A percentile compares a stretch with the other conserved stretches of the same genome.
Conservation (phyloP, 2,113 vertebrate genomes). For the Lagopus leucura region DNA sequence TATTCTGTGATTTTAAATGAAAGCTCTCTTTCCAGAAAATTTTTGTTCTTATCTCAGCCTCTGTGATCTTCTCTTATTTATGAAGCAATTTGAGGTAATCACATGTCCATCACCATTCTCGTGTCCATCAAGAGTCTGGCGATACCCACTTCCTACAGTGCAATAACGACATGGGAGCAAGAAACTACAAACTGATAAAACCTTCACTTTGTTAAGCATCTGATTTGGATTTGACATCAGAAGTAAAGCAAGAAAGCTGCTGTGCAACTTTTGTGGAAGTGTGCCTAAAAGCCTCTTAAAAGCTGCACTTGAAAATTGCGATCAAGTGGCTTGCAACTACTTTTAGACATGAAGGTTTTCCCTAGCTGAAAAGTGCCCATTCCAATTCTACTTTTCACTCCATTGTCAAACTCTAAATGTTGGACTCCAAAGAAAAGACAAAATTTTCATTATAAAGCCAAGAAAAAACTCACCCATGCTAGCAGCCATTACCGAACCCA, state of each 20-base stretch:
- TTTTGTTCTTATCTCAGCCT: background rate
- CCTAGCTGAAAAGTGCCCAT: background rate
- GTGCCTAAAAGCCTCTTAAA: background rate
- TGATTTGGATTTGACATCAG: background rate
- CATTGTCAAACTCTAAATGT: background rate
- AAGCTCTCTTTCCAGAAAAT: background rate
- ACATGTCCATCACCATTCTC: background rate
- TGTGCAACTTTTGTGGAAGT: background rate
- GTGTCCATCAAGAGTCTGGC: background rate
- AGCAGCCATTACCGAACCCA: background rate
- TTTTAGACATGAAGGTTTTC: background rate
- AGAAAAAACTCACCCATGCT: background rate
- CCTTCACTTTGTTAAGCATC: background rate
- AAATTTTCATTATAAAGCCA: background rate
- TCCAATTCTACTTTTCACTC: background rate
- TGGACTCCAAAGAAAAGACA: background rate
- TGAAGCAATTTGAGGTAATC: background rate
- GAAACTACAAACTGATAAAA: background rate
- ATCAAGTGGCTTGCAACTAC: background rate
- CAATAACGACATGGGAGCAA: background rate
- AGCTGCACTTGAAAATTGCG: rapidly evolving
- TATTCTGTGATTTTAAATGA: background rate
- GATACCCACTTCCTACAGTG: background rate
- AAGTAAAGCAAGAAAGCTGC: background rate
- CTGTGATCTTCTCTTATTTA: background rate